These are phyloP conservation scores for Timema cristinae DNA, from an alignment of 2,888 invertebrate genomes.

Conservation along the genomic window DNA sequence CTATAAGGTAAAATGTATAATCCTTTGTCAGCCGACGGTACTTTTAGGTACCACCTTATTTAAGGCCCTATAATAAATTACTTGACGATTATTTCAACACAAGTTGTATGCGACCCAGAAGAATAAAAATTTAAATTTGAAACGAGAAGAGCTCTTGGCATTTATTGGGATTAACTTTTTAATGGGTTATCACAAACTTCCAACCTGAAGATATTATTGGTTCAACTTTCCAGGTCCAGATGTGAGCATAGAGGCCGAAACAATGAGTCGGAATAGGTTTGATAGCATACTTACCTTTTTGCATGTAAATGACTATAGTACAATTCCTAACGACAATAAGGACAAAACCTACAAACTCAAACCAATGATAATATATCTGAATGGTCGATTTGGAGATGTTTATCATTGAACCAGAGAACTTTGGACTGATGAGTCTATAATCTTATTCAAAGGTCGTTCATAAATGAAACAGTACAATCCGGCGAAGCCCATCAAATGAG, in stretches of 20 bases:
- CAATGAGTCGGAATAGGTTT: slow-evolving; percentile 25
- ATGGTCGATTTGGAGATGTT: slow-evolving; percentile 22
- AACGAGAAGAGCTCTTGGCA: slow-evolving; percentile 11
- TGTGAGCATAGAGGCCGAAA: slow-evolving; percentile 11
- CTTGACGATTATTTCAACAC: no score
- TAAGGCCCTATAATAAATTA: no score
- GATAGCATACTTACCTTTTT: slow-evolving; percentile 21
- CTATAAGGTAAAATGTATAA: no score
- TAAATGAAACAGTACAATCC: slow-evolving; percentile 33
- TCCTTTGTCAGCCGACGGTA: no score
- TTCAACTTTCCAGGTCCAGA: slow-evolving; percentile 17
- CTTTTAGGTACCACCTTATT: no score
- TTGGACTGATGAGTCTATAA: slow-evolving; percentile 23
- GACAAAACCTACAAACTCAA: slow-evolving; percentile 26
- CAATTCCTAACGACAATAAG: slow-evolving; percentile 8
- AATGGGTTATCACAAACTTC: slow-evolving; percentile 25
- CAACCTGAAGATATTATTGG: slow-evolving; percentile 22
- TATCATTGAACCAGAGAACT: slow-evolving; percentile 25
- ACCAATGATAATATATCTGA: slow-evolving; percentile 23
- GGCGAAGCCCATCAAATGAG: slow-evolving; percentile 35
- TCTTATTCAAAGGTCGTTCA: slow-evolving; percentile 22
- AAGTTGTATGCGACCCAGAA: slow-evolving; percentile 13
- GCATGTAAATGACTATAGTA: slow-evolving; percentile 25
- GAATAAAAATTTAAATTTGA: slow-evolving; percentile 13
- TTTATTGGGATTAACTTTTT: slow-evolving; percentile 26